phyloP scores from a whole-genome alignment of 2,113 vertebrate genomes.

The Hydrolagus affinis region DNA sequence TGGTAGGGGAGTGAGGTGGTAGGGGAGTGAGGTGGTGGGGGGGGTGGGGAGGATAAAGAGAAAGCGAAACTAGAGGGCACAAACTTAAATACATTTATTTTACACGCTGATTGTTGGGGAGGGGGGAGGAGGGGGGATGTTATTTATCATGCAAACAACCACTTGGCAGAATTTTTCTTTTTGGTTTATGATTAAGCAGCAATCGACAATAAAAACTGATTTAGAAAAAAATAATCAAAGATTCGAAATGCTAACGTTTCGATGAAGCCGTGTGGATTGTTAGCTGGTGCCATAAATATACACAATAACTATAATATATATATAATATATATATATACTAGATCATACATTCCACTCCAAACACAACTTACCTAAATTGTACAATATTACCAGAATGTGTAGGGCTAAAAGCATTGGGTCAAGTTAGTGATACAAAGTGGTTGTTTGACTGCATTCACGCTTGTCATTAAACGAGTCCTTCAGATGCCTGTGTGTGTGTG shows the following conservation, averaged over 20 bases:
- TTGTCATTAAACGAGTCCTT: not conserved
- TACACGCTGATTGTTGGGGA: not conserved
- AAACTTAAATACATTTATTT: not conserved
- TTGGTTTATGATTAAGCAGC: constrained; percentile 28
- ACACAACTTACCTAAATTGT: not conserved
- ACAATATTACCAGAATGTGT: constrained; percentile 11
- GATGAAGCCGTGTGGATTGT: constrained; percentile 22
- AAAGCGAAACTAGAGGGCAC: not conserved
- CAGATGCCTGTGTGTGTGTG: too few species aligned
- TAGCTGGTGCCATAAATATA: constrained; percentile 3
- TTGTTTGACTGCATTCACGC: not conserved
- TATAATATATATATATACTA: constrained; percentile 19
- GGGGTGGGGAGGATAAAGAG: too few species aligned
- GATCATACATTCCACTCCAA: constrained; percentile 13
- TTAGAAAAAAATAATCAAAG: not conserved
- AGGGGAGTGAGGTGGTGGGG: too few species aligned
- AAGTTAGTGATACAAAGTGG: not conserved
- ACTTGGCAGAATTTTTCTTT: constrained; percentile 2
- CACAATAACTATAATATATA: constrained; percentile 15
- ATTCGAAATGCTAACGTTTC: not conserved
- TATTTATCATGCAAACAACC: not conserved
- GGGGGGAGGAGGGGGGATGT: too few species aligned
- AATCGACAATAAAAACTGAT: not conserved
- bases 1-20: too few species aligned
- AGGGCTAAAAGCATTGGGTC: not conserved